Conservation (phyloP, 2,888 invertebrate genomes). For the Lasioglossum malachurum region DNA sequence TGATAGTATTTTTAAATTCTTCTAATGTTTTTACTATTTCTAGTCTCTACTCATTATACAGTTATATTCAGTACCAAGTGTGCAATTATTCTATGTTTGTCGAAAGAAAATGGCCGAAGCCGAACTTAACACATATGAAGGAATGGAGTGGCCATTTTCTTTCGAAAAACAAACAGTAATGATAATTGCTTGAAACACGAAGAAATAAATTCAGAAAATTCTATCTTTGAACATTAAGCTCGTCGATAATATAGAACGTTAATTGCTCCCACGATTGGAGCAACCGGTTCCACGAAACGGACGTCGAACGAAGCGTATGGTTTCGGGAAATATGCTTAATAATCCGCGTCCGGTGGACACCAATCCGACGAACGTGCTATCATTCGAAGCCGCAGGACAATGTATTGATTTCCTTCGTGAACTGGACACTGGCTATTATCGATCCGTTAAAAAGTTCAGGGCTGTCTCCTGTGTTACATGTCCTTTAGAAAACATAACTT, state of each 20-base stretch:
- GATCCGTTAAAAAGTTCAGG: slow-evolving; percentile 82
- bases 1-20: too few relatives aligned
- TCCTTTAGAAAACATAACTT: slow-evolving; percentile 48
- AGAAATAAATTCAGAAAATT: background rate
- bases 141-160: background rate
- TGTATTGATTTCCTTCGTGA: slow-evolving; percentile 78
- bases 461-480: slow-evolving; percentile 74
- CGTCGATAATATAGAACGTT: background rate
- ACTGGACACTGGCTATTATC: slow-evolving; percentile 80
- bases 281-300: slow-evolving; percentile 8
- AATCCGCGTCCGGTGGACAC: slow-evolving; percentile 48
- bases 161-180: background rate
- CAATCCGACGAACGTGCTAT: slow-evolving; percentile 60
- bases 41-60: too few relatives aligned
- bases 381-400: slow-evolving; percentile 79
- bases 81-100: too few relatives aligned
- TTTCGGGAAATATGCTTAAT: slow-evolving; percentile 40
- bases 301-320: slow-evolving; percentile 21
- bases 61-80: too few relatives aligned
- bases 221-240: background rate
- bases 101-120: too few relatives aligned
- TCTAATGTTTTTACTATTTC: too few relatives aligned
- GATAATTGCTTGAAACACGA: background rate
- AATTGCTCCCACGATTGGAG: background rate
- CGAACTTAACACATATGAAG: background rate